Conservation (phyloP, 2,888 invertebrate species). For the Anarsia innoxiella region DNA sequence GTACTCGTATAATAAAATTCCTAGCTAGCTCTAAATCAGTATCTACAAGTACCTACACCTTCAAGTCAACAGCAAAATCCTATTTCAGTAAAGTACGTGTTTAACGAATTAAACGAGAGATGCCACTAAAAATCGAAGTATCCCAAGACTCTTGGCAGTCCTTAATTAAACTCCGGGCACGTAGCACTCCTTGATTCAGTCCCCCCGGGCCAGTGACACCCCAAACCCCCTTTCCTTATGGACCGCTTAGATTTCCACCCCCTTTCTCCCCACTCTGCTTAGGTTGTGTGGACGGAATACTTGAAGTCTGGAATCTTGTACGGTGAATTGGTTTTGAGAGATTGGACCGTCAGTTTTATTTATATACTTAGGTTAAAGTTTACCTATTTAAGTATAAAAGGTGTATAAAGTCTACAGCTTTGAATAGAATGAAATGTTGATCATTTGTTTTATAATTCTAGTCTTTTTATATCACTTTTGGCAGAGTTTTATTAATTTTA, state of each 20-base stretch:
- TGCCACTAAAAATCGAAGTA: constrained; percentile 70
- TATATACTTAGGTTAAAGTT: no score
- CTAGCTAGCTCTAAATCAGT: no score
- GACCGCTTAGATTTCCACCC: constrained; percentile 74
- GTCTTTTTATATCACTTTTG: no score
- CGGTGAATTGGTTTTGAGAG: constrained; percentile 67
- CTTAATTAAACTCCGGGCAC: constrained; percentile 73
- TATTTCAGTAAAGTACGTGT: constrained; percentile 26
- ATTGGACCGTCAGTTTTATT: constrained; percentile 60
- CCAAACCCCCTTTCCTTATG: constrained; percentile 57
- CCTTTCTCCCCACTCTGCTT: no score
- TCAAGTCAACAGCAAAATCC: no score
- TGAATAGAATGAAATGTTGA: no score
- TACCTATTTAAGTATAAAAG: no score
- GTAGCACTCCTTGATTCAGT: constrained; percentile 74
- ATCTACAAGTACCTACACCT: no score
- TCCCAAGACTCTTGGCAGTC: constrained; percentile 56
- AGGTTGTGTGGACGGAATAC: constrained; percentile 70
- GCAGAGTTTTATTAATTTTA: no score
- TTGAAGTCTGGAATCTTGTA: constrained; percentile 70
- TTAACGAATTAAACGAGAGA: constrained; percentile 58
- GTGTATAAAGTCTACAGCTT: no score
- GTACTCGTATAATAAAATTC: no score
- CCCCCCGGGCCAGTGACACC: constrained; percentile 47
- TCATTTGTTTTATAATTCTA: no score